These are phyloP conservation scores for Mesembrinibis cayennensis DNA, from an alignment of 2,113 vertebrate genomes.

Conservation along the genomic window DNA sequence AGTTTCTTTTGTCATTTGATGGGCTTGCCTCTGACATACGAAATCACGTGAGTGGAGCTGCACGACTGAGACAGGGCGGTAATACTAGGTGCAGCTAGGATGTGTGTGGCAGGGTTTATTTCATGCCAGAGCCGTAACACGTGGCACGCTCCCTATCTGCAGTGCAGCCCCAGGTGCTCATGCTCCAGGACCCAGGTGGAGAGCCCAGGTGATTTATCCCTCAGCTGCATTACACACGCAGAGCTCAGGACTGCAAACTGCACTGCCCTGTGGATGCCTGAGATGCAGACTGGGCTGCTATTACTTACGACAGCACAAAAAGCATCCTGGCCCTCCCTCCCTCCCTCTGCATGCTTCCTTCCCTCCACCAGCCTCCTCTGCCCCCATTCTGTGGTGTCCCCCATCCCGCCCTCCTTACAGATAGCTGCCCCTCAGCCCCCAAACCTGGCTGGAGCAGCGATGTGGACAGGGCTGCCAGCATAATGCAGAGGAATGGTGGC, in stretches of 20 bases:
- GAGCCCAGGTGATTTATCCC: not conserved
- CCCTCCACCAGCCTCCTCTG: not conserved
- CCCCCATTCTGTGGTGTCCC: not conserved
- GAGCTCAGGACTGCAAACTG: not conserved
- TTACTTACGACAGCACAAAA: not conserved
- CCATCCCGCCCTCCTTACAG: not conserved
- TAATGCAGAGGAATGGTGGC: not conserved
- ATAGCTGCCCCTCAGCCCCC: not conserved
- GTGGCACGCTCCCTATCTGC: not conserved
- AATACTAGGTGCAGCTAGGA: not conserved
- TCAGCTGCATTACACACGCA: not conserved
- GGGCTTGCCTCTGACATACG: not conserved
- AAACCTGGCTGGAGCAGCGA: not conserved
- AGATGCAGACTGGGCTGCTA: not conserved
- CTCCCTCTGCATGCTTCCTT: not conserved
- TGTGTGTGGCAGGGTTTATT: not conserved
- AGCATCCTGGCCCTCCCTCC: not conserved
- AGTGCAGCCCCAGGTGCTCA: not conserved
- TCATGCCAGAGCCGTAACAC: not conserved
- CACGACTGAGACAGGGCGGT: not conserved
- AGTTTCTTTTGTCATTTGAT: not conserved
- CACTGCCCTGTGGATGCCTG: accelerated
- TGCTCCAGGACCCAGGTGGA: not conserved
- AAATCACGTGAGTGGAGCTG: not conserved
- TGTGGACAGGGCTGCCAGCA: not conserved